Base-by-base conservation (phyloP, 2,797 vertebrate genomes). In the Phataginus tetradactyla region DNA sequence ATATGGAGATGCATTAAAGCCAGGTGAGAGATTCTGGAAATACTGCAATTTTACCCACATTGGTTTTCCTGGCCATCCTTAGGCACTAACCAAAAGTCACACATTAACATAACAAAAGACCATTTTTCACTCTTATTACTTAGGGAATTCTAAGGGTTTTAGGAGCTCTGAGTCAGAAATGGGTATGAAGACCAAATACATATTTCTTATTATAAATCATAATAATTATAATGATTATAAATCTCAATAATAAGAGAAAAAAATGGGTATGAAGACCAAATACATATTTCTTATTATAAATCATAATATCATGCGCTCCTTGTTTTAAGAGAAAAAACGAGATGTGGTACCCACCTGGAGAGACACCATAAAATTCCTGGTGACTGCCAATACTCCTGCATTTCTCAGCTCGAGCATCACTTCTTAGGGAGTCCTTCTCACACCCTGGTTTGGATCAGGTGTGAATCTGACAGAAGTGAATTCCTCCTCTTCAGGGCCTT, bases 131-230 rank as follows among this genome's bases (percentile, higher is more conserved):
- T 72, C n/a, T 81, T 23, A 72, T 91, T 39, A 81, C 39, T 71
- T 75, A 45, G 90, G 90, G 75, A 57, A 77, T 92, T 63, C 25
- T 42, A 27, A 81, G 17, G 42, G 25, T 21, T 72, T 91, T 71
- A 81, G 66, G 18, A 32, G 9, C 32, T 34, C 39, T 29, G 42
- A 69, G 53, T 17, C 64, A 80, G 53, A 49, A 49, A 81, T 7
- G n/a, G 17, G 18, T 18, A 72, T 34, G 42, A 72, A 71, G 78
- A 71, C n/a, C 42, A 91, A 51, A 51, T 51, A 91, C 29, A 29
- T 61, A 74, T 34, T 71, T 91, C 37, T 37, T 37, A 37, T 37
- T 37, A 45, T 55, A 74, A 55, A 39, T 34, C 49, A 66, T 32
- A 57, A 11, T 42, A 55, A n/a, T n/a, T n/a, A n/a, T n/a, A n/a